phyloP scores from a whole-genome alignment of 2,113 vertebrate species.

The Tachuris rubrigastra region DNA sequence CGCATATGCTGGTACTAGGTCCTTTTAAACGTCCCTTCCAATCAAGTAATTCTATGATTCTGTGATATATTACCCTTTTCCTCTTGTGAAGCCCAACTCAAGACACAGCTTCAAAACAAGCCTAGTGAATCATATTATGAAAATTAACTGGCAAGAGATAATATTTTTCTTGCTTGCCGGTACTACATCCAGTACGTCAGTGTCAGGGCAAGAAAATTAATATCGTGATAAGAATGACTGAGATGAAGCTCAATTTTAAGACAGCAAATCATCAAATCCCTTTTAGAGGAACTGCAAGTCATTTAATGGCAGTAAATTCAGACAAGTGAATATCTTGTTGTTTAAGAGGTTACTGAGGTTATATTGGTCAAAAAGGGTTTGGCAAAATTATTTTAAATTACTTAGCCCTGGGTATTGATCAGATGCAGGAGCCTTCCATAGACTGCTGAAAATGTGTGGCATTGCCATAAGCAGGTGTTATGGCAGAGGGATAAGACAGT shows the following conservation, averaged over 20 bases:
- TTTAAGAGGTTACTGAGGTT: neutral
- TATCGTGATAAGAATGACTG: neutral
- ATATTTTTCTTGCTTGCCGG: neutral
- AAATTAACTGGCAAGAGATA: neutral
- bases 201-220: neutral
- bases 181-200: neutral
- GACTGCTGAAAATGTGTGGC: neutral
- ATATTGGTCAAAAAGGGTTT: neutral
- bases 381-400: neutral
- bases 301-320: neutral
- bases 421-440: neutral
- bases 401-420: neutral
- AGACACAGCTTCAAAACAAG: neutral
- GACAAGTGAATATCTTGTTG: neutral
- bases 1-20: neutral
- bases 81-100: neutral
- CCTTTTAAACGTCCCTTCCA: neutral
- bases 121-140: neutral
- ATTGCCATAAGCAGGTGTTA: neutral
- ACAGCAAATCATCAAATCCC: neutral
- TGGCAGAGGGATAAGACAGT: neutral
- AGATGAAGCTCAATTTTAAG: neutral
- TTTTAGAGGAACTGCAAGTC: neutral
- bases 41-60: neutral
- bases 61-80: neutral